Conservation (phyloP, 2,113 vertebrate species). For the Carassius auratus region DNA sequence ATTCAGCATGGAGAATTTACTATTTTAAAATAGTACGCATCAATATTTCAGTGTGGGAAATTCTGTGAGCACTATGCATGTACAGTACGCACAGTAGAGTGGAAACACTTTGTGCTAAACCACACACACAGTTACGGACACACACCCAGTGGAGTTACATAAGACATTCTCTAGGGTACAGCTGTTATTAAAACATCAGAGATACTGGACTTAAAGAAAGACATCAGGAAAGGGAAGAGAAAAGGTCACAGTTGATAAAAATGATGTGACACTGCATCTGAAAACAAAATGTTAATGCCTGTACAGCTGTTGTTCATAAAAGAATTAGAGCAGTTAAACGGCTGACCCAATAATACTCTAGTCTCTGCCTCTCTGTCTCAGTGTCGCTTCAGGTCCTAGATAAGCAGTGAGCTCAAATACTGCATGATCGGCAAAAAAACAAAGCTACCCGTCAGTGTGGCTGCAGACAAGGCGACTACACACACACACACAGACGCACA, state of each 20-base stretch:
- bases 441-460: constrained; percentile 16
- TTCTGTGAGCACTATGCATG: constrained; percentile 6
- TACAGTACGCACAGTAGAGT: not conserved
- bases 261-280: not conserved
- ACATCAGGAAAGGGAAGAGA: not conserved
- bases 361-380: constrained; percentile 25
- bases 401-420: constrained; percentile 36
- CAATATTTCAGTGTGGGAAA: constrained; percentile 43
- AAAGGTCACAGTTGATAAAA: constrained; percentile 1
- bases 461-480: constrained; percentile 32
- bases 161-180: constrained; percentile 17
- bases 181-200: constrained; percentile 16
- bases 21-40: constrained; percentile 31
- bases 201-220: not conserved
- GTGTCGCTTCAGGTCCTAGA: constrained; percentile 17
- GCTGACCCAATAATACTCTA: constrained; percentile 8
- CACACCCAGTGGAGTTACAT: constrained; percentile 40
- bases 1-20: constrained; percentile 3
- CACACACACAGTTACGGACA: constrained; percentile 9
- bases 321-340: not conserved
- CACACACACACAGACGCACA: not conserved
- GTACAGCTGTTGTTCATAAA: not conserved
- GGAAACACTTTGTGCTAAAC: not conserved
- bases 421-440: constrained; percentile 33
- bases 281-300: constrained; percentile 20